Evolutionary conservation across 2,888 invertebrate species (phyloP).

Genomic region (Arctia plantaginis): DNA sequence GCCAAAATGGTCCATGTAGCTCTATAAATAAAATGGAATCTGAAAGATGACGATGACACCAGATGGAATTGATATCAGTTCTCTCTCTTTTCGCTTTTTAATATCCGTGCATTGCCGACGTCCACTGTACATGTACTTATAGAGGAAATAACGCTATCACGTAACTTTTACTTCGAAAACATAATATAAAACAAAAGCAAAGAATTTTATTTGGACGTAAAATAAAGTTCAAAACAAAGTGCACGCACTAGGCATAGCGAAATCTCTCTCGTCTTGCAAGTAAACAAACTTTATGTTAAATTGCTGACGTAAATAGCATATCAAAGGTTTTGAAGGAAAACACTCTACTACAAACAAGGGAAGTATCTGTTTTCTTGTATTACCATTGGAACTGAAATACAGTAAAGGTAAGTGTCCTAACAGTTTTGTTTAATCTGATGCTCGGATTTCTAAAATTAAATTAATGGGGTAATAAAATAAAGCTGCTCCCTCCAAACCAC

Average conservation of each 20-base stretch:
- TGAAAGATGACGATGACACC: too few relatives aligned
- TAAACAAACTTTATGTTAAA: neutral
- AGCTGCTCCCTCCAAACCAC: too few relatives aligned
- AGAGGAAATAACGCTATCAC: too few relatives aligned
- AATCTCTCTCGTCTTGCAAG: neutral
- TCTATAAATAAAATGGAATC: too few relatives aligned
- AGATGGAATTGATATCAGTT: too few relatives aligned
- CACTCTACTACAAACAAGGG: neutral
- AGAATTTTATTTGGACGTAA: neutral
- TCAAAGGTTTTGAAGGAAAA: neutral
- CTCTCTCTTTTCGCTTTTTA: too few relatives aligned
- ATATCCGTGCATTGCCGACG: too few relatives aligned
- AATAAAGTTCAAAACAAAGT: neutral
- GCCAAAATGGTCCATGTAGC: too few relatives aligned
- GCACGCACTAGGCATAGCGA: neutral
- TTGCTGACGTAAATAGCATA: neutral
- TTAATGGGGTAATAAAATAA: too few relatives aligned
- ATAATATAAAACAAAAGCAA: neutral
- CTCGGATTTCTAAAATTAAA: neutral
- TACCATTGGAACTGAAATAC: neutral
- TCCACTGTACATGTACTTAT: too few relatives aligned
- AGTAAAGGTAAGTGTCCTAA: neutral
- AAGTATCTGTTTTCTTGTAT: neutral
- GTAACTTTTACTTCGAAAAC: too few relatives aligned
- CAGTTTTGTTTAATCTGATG: neutral